Conservation (phyloP, 2,797 vertebrate species). For the Alca torda region DNA sequence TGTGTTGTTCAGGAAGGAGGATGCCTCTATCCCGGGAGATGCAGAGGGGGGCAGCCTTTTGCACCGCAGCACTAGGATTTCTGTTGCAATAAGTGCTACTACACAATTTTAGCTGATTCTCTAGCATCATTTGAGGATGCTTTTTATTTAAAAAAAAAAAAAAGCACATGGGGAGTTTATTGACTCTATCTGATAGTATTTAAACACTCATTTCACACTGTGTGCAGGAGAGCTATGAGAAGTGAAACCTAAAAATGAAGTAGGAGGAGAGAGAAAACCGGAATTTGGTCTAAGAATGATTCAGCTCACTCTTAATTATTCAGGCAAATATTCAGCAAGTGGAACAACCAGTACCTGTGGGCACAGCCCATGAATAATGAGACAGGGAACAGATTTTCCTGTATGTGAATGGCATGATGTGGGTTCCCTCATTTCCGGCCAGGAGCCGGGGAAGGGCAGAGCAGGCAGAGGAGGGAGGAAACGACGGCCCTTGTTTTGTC, state of each 20-base stretch:
- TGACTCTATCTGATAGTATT: not conserved
- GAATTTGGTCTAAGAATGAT: constrained; percentile 64
- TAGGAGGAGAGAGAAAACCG: not conserved
- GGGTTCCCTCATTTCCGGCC: not conserved
- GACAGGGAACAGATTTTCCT: constrained; percentile 19
- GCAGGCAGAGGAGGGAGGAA: not conserved
- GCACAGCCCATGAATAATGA: constrained; percentile 38
- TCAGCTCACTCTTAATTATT: constrained; percentile 63
- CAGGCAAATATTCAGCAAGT: constrained; percentile 44
- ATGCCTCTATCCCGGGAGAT: not conserved
- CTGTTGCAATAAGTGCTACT: constrained; percentile 33
- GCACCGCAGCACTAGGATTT: not conserved
- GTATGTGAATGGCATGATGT: not conserved
- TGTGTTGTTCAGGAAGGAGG: not conserved
- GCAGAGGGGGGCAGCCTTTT: constrained; percentile 16
- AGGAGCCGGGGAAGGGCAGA: rapidly evolving
- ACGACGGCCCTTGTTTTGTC: not conserved
- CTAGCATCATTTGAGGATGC: not conserved
- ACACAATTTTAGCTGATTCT: not conserved
- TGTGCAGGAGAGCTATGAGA: not conserved
- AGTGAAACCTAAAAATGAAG: not conserved
- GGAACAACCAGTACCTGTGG: constrained; percentile 38
- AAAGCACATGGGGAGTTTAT: not conserved
- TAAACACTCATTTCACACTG: not conserved
- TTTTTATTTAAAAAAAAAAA: not conserved